Evolutionary conservation across 2,797 vertebrate species (phyloP).

Genomic region (Spinus pinus): DNA sequence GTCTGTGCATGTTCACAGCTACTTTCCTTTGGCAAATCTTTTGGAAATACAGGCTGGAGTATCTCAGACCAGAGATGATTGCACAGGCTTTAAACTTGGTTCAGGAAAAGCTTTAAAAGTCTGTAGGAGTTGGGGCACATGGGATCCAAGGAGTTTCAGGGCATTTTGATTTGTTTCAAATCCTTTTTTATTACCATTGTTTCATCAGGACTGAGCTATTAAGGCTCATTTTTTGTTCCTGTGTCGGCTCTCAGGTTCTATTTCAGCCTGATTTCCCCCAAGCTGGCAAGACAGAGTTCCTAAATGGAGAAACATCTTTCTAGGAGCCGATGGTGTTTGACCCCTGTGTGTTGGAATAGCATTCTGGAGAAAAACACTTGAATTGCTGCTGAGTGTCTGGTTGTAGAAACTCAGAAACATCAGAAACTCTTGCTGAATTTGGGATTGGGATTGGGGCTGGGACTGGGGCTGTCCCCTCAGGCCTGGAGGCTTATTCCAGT

Average conservation of each 20-base stretch:
- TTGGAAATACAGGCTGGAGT: not conserved
- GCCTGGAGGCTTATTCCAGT: not conserved
- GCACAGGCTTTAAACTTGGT: not conserved
- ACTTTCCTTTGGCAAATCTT: not conserved
- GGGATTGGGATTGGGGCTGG: not conserved
- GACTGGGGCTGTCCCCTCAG: accelerated
- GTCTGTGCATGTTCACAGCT: not conserved
- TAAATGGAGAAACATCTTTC: not conserved
- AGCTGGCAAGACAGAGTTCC: not conserved
- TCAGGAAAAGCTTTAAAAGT: not conserved
- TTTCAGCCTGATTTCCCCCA: not conserved
- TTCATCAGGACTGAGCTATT: not conserved
- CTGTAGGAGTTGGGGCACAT: not conserved
- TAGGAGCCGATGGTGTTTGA: not conserved
- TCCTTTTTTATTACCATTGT: not conserved
- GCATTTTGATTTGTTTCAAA: not conserved
- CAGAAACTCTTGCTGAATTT: not conserved
- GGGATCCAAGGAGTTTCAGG: not conserved
- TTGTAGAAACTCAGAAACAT: not conserved
- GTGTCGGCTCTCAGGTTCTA: not conserved
- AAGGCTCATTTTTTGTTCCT: not conserved
- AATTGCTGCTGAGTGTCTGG: not conserved
- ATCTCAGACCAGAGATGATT: not conserved
- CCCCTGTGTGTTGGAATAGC: not conserved
- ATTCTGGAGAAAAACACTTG: not conserved